These are phyloP conservation scores for Rhea americana DNA, from an alignment of 2,113 vertebrate genomes.

Conservation along the genomic window DNA sequence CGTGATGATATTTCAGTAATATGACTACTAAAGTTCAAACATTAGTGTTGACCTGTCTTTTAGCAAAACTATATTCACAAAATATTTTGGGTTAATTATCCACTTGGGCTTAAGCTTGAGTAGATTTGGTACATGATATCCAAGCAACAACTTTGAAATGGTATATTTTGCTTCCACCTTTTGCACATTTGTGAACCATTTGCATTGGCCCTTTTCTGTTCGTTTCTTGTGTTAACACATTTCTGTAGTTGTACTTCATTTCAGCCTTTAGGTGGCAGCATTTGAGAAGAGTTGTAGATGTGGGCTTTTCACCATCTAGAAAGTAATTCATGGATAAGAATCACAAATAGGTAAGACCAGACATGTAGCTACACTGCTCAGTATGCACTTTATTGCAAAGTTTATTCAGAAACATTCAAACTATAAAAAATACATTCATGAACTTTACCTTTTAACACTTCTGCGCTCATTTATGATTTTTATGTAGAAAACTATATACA, in stretches of 20 bases:
- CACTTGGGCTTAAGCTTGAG: not conserved
- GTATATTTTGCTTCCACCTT: not conserved
- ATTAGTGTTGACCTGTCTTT: not conserved
- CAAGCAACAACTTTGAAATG: not conserved
- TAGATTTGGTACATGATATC: fast-evolving
- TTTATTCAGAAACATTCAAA: not conserved
- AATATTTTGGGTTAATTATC: not conserved
- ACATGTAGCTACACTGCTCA: not conserved
- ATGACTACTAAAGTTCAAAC: not conserved
- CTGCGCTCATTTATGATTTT: not conserved
- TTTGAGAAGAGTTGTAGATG: conserved; percentile 69
- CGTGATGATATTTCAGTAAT: not conserved
- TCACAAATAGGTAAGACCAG: not conserved
- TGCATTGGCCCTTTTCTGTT: not conserved
- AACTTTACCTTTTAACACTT: not conserved
- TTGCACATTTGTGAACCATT: not conserved
- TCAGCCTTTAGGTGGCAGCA: conserved; percentile 77
- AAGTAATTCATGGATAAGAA: not conserved
- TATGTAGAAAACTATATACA: not conserved
- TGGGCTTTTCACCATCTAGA: conserved; percentile 20
- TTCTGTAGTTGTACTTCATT: not conserved
- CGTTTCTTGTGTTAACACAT: not conserved
- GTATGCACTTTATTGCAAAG: not conserved
- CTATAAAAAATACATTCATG: not conserved
- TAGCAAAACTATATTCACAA: not conserved